phyloP scores from a whole-genome alignment of 1,140 invertebrate species.

The Palaemon carinicauda region DNA sequence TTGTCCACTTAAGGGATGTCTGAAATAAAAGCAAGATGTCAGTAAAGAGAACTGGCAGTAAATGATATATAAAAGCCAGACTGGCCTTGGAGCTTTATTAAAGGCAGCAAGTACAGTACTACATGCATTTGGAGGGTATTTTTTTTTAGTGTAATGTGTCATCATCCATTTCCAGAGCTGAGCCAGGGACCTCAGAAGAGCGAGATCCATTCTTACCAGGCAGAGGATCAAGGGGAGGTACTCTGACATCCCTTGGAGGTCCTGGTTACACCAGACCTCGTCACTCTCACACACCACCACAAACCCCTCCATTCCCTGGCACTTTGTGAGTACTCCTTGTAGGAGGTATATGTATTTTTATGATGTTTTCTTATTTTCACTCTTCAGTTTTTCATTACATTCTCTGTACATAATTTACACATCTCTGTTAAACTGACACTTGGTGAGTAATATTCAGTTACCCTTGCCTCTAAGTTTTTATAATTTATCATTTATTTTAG shows the following conservation, averaged over 20 bases:
- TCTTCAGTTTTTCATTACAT: background rate
- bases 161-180: slow-evolving; percentile 69
- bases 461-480: too few species aligned
- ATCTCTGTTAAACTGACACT: too few species aligned
- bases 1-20: too few species aligned
- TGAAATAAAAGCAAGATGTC: too few species aligned
- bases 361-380: background rate
- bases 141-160: too few species aligned
- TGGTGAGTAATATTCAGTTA: too few species aligned
- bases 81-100: too few species aligned
- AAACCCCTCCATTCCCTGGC: slow-evolving; percentile 67
- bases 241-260: slow-evolving; percentile 64
- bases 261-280: slow-evolving; percentile 64
- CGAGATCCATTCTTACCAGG: slow-evolving; percentile 76
- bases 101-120: too few species aligned
- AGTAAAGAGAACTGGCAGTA: too few species aligned
- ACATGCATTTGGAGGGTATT: too few species aligned
- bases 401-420: background rate
- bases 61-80: too few species aligned
- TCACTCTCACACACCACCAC: slow-evolving; percentile 67
- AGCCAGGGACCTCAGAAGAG: slow-evolving; percentile 78
- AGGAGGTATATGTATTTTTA: slow-evolving; percentile 39
- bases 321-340: slow-evolving; percentile 64
- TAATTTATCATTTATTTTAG: too few species aligned
- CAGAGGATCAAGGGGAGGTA: slow-evolving; percentile 73